Percentiles rank a stretch among this genome's conserved stretches.
Evolutionary conservation across 2,888 invertebrate genomes (phyloP).

Genomic region (Drosophila histrio): DNA sequence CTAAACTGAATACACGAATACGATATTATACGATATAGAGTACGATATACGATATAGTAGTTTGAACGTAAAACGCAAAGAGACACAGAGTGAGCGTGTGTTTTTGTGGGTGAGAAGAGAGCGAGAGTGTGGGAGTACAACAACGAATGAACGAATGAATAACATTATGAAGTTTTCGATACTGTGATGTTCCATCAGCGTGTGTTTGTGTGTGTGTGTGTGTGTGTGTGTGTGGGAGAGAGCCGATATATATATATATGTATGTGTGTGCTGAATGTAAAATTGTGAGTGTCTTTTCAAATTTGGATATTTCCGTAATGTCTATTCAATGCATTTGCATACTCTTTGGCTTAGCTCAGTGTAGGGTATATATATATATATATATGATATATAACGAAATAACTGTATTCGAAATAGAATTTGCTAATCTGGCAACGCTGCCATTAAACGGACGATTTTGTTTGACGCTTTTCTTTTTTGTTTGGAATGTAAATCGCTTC

Average conservation of each 20-base stretch:
- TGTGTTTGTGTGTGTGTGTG: conserved; percentile 12
- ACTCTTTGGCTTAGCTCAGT: conserved; percentile 41
- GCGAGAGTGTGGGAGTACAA: background rate
- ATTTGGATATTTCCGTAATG: conserved; percentile 2
- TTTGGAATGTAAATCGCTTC: conserved; percentile 39
- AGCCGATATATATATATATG: background rate
- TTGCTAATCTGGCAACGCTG: conserved; percentile 2
- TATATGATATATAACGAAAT: too few species aligned
- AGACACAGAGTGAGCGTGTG: background rate
- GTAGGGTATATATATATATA: background rate
- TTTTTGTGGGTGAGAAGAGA: background rate
- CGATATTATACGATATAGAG: background rate
- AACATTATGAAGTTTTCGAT: background rate
- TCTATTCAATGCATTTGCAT: conserved; percentile 25
- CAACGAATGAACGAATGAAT: conserved; percentile 17
- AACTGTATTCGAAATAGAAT: background rate
- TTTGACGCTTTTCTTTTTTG: background rate
- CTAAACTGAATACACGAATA: conserved; percentile 14
- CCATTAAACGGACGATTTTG: background rate
- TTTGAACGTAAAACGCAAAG: conserved; percentile 1
- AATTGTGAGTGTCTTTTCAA: background rate
- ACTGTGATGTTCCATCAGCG: background rate
- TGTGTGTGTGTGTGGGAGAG: conserved; percentile 13
- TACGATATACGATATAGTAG: background rate
- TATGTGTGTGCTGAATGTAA: conserved; percentile 10